Base-by-base conservation (phyloP, 1,140 invertebrate genomes). In the Berghia stephanieae region DNA sequence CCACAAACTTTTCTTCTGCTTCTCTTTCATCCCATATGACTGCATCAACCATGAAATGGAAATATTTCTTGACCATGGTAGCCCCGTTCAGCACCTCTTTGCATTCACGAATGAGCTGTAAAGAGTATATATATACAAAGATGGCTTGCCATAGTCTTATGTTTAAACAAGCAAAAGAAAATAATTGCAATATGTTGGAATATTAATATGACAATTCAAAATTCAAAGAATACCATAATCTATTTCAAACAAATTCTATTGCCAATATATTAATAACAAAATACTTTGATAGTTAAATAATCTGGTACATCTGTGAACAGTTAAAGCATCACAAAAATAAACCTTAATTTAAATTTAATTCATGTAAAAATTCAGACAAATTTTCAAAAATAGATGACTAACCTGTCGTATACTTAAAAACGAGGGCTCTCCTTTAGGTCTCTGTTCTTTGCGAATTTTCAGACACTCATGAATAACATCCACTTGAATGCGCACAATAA, bases 381-480 rank as follows among this genome's bases (percentile, higher is more conserved):
- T 36, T 16, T 76, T 10, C n/a, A 67, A 18, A 77, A 34, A 67
- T 55, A 63, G 38, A 67, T 24, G 24, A 69, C 55, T 78, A 74
- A 88, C 86, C 83, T 95, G 94, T 85, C 94, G 92, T 43, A 97
- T 92, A 81, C 95, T 96, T 21, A 96, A 91, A 13, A 93, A 92
- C 69, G 95, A 96, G 3, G 96, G 96, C 75, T 95, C 93, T 24
- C 93, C 92, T 0, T 94, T 94, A 1, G 84, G 84, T 71, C 83
- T 80, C 93, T 95, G 94, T 83, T 97, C 95, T 43, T 97, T 90
- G 75, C 95, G 90, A 89, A 98, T 93, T 42, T 92, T 89, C 42
- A 98, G 89, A 89, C 95, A 97, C 88, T 97, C 95, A 83, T 97
- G 94, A 77, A 96, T 93, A 21, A 96, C 93, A 88, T 97, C 95